Percentiles rank a stretch among this genome's conserved stretches.
Conservation (phyloP, 2,797 vertebrate species). For the Pseudochromis fuscus region DNA sequence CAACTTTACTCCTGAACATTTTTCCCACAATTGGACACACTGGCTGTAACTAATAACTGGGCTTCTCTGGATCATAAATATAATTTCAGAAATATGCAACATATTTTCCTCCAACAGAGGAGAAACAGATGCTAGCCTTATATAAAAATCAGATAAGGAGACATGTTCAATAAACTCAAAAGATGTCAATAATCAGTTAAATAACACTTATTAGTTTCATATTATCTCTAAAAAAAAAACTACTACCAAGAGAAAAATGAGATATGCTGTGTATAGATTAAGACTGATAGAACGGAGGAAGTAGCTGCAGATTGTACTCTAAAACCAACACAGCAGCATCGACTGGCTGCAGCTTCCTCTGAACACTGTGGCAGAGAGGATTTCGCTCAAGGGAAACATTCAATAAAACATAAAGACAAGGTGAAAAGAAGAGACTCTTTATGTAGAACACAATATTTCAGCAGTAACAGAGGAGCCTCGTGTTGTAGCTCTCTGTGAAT, state of each 20-base stretch:
- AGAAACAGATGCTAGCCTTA: not conserved
- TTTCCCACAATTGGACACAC: conserved; percentile 17
- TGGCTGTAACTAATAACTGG: conserved; percentile 18
- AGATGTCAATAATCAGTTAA: conserved; percentile 27
- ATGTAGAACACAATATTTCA: not conserved
- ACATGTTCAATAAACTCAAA: not conserved
- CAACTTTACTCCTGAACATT: conserved; percentile 23
- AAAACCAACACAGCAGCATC: conserved; percentile 4
- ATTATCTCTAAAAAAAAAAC: conserved; percentile 16
- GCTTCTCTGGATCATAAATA: conserved; percentile 43
- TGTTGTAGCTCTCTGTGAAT: conserved; percentile 13
- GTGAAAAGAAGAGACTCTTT: not conserved
- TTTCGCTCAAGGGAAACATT: not conserved
- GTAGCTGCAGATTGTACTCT: conserved; percentile 32
- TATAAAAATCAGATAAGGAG: conserved; percentile 13
- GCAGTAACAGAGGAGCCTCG: conserved; percentile 1
- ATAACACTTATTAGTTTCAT: conserved; percentile 22
- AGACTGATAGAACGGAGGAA: not conserved
- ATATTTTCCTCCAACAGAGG: conserved; percentile 1
- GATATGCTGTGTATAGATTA: conserved; percentile 8
- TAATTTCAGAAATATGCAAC: conserved; percentile 11
- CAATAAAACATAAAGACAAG: not conserved
- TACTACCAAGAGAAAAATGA: conserved; percentile 10
- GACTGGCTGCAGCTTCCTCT: conserved; percentile 10
- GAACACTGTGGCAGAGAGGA: too few relatives aligned